Evolutionary conservation across 2,888 invertebrate species (phyloP), one percentile per base, ranked within the genome.

Genomic region (Caenorhabditis panamensis): DNA sequence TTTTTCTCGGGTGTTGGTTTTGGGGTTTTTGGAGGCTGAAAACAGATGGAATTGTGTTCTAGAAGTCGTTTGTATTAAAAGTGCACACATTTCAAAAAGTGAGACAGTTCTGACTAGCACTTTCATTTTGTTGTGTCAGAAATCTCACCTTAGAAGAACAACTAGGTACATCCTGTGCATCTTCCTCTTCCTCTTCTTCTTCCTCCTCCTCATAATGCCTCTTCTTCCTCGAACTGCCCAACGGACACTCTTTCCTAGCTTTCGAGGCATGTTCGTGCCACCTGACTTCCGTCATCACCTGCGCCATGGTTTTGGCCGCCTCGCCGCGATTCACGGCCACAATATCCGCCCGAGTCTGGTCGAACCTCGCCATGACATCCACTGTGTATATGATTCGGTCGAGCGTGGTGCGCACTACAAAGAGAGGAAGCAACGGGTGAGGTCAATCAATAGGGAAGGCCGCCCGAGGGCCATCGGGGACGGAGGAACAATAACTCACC

Each of bases 261-360:
- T 77, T 64, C 5, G 77, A 26, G 1, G 77, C 77, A n/a, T 51
- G 51, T 51, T 77, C 77, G 47, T 67, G 64, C 77, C 77, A 77
- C 16, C 59, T 49, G 1, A 37, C 13, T 58, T 69, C 69, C 9
- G 28, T 44, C 69, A 77, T 64, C 20, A 77, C 69, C 44, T 77
- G 64, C 3, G 56, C 69, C 63, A 77, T 77, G 5, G 77, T 64
- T n/a, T 68, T 77, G 8, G 49, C 47, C 1, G 22, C 37, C 8
- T 68, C 68, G 16, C 63, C 77, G 4, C 64, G 22, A 8, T 77
- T 56, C 22, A 77, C 56, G 1, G 59, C 64, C 11, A 24, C 51
- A n/a, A 77, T 59, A 11, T 77, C 77, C 1, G 37, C 24, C 0
- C 53, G 63, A 5, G 77, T 77, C n/a, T 36, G 26, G 5, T 69